Conservation (phyloP, 1,140 invertebrate species). For the Coelopa frigida region DNA sequence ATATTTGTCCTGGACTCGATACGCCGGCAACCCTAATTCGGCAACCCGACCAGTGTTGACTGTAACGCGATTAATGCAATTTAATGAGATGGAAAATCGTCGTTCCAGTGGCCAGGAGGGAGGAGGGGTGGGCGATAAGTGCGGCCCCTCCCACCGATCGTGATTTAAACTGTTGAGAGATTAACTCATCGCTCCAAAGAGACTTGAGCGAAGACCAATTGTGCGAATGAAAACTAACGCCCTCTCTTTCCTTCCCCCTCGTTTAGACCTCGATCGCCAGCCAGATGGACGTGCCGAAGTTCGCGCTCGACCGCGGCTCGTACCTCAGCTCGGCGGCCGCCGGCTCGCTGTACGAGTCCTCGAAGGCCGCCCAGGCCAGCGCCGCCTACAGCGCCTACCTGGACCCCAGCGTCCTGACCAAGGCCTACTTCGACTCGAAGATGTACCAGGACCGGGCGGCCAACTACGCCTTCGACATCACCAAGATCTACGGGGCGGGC, state of each 20-base stretch:
- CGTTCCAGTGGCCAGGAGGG: no score
- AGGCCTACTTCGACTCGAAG: conserved; percentile 71
- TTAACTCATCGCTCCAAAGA: no score
- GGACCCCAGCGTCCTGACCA: conserved; percentile 65
- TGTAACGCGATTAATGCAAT: no score
- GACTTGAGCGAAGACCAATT: no score
- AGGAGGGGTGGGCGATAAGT: no score
- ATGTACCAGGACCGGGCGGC: conserved; percentile 70
- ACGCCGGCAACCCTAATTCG: no score
- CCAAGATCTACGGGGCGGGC: conserved; percentile 55
- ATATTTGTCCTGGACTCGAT: no score
- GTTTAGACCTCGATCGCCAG: conserved; percentile 32
- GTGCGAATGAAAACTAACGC: no score
- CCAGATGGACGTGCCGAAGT: conserved; percentile 43
- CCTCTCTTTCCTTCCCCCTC: conserved; percentile 2
- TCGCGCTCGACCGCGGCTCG: conserved; percentile 42
- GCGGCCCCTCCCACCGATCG: no score
- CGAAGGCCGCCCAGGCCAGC: conserved; percentile 37
- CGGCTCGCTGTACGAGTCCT: conserved; percentile 26
- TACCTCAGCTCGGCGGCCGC: conserved; percentile 27
- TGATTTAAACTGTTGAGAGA: no score
- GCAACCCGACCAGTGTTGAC: no score
- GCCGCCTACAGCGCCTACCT: conserved; percentile 53
- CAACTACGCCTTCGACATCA: conserved; percentile 59
- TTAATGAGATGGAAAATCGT: no score